phyloP scores from a whole-genome alignment of 1,140 invertebrate species.

The Laodelphax striatellus region DNA sequence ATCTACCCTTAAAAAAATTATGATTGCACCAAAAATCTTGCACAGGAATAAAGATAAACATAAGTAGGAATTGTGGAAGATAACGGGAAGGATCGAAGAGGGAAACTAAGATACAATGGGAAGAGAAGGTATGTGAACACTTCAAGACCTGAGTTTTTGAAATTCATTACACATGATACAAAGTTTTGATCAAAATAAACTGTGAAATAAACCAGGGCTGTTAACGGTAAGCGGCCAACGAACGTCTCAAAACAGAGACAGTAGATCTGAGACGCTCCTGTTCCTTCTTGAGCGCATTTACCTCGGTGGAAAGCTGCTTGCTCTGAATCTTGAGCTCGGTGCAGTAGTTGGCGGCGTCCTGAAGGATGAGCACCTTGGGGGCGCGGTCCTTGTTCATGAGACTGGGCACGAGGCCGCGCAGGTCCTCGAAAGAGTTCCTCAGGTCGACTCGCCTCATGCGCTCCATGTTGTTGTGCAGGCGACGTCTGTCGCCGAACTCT shows the following conservation, averaged over 20 bases:
- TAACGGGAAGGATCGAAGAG: too few species aligned
- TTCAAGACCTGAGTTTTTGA: too few species aligned
- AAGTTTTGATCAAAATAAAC: too few species aligned
- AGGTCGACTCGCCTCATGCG: constrained; percentile 73
- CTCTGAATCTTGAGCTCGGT: constrained; percentile 46
- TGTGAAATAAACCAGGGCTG: too few species aligned
- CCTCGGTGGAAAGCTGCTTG: constrained; percentile 30
- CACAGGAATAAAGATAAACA: too few species aligned
- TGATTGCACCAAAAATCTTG: too few species aligned
- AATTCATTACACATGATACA: too few species aligned
- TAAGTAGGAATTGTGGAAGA: too few species aligned
- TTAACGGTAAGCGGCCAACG: constrained; percentile 15
- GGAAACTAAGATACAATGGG: too few species aligned
- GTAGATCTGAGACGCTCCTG: constrained; percentile 42
- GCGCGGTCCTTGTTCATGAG: constrained; percentile 64
- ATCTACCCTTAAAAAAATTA: too few species aligned
- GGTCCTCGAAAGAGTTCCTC: constrained; percentile 67
- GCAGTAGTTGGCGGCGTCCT: constrained; percentile 62
- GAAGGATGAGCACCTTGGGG: constrained; percentile 74
- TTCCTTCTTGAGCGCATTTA: constrained; percentile 40
- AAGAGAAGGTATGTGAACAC: too few species aligned
- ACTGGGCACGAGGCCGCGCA: constrained; percentile 64
- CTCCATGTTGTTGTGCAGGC: constrained; percentile 83
- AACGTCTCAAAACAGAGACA: constrained; percentile 33
- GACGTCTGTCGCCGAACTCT: constrained; percentile 49